Evolutionary conservation across 2,888 invertebrate species (phyloP).

Genomic region (Agrenia bidenticulata): DNA sequence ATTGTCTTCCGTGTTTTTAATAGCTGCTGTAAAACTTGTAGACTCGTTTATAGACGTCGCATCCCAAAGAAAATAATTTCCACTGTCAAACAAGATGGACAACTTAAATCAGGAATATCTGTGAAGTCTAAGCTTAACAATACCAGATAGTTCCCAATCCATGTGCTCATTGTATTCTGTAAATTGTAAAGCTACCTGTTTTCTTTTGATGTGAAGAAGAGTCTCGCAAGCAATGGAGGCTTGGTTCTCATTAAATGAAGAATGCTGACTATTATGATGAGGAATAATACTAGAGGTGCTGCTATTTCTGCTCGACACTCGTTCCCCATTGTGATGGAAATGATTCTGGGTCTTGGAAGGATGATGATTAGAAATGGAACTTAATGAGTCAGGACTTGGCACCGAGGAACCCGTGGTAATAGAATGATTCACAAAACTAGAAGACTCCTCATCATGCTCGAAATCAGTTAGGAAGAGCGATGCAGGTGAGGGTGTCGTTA

Average conservation of each 20-base stretch:
- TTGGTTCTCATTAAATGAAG: constrained; percentile 17
- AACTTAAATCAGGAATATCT: too few species aligned
- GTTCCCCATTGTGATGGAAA: constrained; percentile 13
- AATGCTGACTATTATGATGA: not conserved
- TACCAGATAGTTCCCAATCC: too few species aligned
- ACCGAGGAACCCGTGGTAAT: constrained; percentile 31
- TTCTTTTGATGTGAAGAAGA: constrained; percentile 46
- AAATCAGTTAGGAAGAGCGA: constrained; percentile 26
- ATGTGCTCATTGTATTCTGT: too few species aligned
- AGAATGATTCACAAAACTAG: constrained; percentile 42
- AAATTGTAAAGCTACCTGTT: constrained; percentile 37
- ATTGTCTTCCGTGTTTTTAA: too few species aligned
- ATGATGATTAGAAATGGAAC: constrained; percentile 33
- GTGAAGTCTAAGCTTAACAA: too few species aligned
- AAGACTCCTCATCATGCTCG: constrained; percentile 46
- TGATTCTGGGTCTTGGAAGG: constrained; percentile 4
- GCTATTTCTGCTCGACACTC: constrained; percentile 13
- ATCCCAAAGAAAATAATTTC: too few species aligned
- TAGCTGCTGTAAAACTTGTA: too few species aligned
- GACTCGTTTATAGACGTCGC: too few species aligned
- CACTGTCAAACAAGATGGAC: too few species aligned
- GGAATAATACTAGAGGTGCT: constrained; percentile 14
- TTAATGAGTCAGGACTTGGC: constrained; percentile 48
- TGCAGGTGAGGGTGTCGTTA: constrained; percentile 13
- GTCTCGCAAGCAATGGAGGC: constrained; percentile 43